These are phyloP conservation scores for Eupithecia inturbata DNA, from an alignment of 2,888 invertebrate genomes.

Conservation along the genomic window DNA sequence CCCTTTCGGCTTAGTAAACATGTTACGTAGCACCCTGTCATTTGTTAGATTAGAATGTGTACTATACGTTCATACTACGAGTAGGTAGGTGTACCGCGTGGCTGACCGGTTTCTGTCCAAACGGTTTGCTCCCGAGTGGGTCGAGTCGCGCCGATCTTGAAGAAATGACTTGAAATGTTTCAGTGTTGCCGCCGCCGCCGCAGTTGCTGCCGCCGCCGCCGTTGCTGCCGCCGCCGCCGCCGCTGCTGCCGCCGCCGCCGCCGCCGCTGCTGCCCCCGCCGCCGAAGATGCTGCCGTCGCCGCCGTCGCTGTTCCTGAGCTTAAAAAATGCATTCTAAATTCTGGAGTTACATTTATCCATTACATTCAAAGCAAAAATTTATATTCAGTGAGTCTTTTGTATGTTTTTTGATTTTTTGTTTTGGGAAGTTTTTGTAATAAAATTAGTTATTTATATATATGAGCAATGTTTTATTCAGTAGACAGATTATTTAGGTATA, in stretches of 20 bases:
- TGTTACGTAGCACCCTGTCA: no score
- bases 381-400: background rate
- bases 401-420: constrained; percentile 14
- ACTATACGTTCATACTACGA: no score
- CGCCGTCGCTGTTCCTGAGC: constrained; percentile 27
- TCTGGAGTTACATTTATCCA: background rate
- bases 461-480: background rate
- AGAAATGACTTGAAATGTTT: background rate
- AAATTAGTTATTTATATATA: background rate
- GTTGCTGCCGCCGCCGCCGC: constrained; percentile 17
- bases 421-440: constrained; percentile 16
- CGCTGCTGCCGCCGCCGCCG: constrained; percentile 13
- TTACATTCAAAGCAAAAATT: background rate
- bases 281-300: constrained; percentile 37
- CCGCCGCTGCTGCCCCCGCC: constrained; percentile 21
- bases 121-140: background rate
- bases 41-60: no score
- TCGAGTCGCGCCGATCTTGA: background rate
- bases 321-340: background rate
- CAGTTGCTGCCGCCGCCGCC: no score
- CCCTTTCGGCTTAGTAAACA: no score
- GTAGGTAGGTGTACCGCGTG: no score
- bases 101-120: no score
- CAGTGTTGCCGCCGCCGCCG: constrained; percentile 16
- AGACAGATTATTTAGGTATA: background rate